Conservation (phyloP, 2,888 invertebrate genomes). For the Apodemia hepburni region DNA sequence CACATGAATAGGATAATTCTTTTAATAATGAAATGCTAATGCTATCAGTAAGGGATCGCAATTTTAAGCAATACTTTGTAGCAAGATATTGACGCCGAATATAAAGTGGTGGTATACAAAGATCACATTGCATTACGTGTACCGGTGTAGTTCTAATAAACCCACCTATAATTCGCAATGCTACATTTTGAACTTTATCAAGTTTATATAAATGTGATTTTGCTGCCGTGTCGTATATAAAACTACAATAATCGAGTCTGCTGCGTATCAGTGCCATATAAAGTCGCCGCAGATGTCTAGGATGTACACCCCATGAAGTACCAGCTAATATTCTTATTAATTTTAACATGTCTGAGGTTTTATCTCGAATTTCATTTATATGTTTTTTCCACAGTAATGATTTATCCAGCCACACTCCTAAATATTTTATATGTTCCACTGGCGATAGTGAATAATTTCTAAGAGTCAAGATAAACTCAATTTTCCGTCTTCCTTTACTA, state of each 20-base stretch:
- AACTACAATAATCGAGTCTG: slow-evolving; percentile 22
- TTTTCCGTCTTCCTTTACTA: background rate
- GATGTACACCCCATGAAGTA: background rate
- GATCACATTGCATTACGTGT: background rate
- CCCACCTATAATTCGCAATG: background rate
- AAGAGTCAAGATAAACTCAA: background rate
- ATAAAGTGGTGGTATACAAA: background rate
- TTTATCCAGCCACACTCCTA: too few relatives aligned
- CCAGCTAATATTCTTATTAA: background rate
- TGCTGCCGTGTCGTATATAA: background rate
- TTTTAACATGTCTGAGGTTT: background rate
- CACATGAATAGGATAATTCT: too few relatives aligned
- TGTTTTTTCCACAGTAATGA: too few relatives aligned
- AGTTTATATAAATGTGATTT: background rate
- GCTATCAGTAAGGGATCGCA: too few relatives aligned
- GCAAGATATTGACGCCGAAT: too few relatives aligned
- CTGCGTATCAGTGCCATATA: slow-evolving; percentile 22
- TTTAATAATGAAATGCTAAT: too few relatives aligned
- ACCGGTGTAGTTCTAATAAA: too few relatives aligned
- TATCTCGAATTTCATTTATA: too few relatives aligned
- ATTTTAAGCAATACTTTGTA: too few relatives aligned
- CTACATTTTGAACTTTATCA: background rate
- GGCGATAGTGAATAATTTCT: background rate
- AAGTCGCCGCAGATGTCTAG: slow-evolving; percentile 21
- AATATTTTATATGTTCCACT: too few relatives aligned